Evolutionary conservation across 2,797 vertebrate genomes (phyloP), one percentile per base, ranked within the genome.

Genomic region (Merluccius polli): DNA sequence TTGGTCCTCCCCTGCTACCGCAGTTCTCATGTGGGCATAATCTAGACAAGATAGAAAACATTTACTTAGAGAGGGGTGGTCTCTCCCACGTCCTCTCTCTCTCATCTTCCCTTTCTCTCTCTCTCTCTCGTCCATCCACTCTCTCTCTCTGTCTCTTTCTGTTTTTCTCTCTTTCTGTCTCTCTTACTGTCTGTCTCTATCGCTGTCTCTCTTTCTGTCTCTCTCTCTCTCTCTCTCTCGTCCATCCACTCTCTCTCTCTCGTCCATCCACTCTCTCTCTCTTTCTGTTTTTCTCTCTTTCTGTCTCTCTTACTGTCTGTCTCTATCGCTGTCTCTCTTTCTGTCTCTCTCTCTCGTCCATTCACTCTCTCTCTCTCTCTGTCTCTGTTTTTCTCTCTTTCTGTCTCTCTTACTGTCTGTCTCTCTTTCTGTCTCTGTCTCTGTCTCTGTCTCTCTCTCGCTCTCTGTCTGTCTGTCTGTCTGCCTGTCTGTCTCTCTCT

Each of bases 11-110:
- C 52, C 68, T 41, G 38, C 32, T 32, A 68, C 75, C 59, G 77
- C 79, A 44, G 85, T 81, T 48, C 27, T 80, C 73, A 65, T 75
- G 79, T 73, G 82, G 77, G 79, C 77, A 81, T 80, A 81, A 84
- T 81, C 63, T 38, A 72, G 80, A 32, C 24, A 74, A 73, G 79
- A 77, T 48, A 78, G 73, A 83, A 85, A 80, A 80, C 27, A 77
- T 85, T 85, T 48, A 73, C 75, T 73, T 75, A 52, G 44, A 18
- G 29, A 7, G 44, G 6, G 44, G 44, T 48, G 44, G 16, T 27
- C n/a, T 65, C 2, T 48, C 13, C 11, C 36, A 5, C 36, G 1
- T 12, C 10, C 36, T 38, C 36, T 38, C 67, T 38, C 36, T 38
- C 36, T 6, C 10, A 1, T 12, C 36, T 38, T 48, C 13, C 18